Evolutionary conservation across 1,140 invertebrate genomes (phyloP), one percentile per base, ranked within the genome.

Genomic region (Phymorhynchus buccinoides): DNA sequence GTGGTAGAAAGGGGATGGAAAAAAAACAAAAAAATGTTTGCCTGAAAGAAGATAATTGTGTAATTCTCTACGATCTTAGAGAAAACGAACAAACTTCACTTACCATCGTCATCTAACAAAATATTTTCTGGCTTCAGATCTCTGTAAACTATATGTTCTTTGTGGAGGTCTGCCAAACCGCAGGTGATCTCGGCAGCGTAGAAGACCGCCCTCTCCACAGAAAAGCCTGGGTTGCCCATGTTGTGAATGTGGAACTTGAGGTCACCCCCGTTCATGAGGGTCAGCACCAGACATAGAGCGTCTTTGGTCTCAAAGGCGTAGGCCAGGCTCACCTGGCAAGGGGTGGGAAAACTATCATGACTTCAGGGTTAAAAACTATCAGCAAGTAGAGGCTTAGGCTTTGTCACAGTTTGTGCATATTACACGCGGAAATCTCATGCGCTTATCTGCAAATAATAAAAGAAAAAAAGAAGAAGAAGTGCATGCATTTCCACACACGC

Each of bases 271-370:
- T 99, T 99, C 99, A 99, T 99, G 88, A 99, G 98, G 77, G 98
- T 99, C 85, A 99, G 95, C 4, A 99, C 98, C 89, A 99, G 95
- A 95, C 99, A 99, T 16, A 99, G 95, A 7, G 98, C 98, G 94
- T 99, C 99, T 94, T 99, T 99, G 22, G 98, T 99, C 94, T 99
- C 98, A 94, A 99, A 99, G 80, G 99, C 98, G 94, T 99, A 99
- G 39, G 99, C 98, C 91, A 99, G 94, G 94, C 97, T 99, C 41
- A 99, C 95, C 95, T 96, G 91, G n/a, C 56, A 62, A n/a, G n/a
- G n/a, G n/a, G n/a, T n/a, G n/a, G n/a, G n/a, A n/a, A n/a, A n/a
- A n/a, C n/a, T n/a, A n/a, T n/a, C n/a, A n/a, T n/a, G n/a, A n/a
- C n/a, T n/a, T n/a, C n/a, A n/a, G n/a, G n/a, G n/a, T n/a, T n/a